Evolutionary conservation across 2,113 vertebrate genomes (phyloP), one percentile per base, ranked within the genome.

Genomic region (Microtus richardsoni): DNA sequence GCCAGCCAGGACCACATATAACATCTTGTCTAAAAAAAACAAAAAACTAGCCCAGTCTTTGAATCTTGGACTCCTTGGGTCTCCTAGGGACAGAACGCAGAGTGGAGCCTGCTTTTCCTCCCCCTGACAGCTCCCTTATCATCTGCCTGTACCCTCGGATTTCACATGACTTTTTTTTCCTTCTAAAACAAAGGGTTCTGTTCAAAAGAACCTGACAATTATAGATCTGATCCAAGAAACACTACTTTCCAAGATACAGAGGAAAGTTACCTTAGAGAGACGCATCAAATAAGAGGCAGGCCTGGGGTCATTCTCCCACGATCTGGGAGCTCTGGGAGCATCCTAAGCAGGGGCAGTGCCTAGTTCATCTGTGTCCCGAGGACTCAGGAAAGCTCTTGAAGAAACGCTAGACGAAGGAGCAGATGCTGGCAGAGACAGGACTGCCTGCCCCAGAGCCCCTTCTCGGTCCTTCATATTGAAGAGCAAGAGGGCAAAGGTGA

Each of bases 401-500:
- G 68, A 71, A 71, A 71, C 0, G 0, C 68, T 71, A 71, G 36
- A 71, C 36, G 7, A 82, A 88, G 54, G 10, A 79, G 58, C 79
- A 71, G 41, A 33, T 62, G 36, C 8, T 82, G 39, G n/a, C 77
- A 41, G 60, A 47, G 68, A 54, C 44, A n/a, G 52, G 52, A 70
- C 26, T 17, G 17, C n/a, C 68, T 8, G 1, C 22, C 19, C 21
- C 22, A 93, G 47, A 74, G 33, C 11, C 77, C 41, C 52, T 3
- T 49, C 39, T 49, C 30, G 6, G 33, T 77, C 17, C 52, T 73
- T 21, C 0, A 47, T 47, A 1, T n/a, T 52, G 41, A 16, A 93
- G 71, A 92, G 13, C 21, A 62, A 89, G 66, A 88, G 39, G n/a
- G 75, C 80, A 70, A 90, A 93, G 49, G 36, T 52, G 89, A 70